Base-by-base conservation (phyloP, 1,140 invertebrate genomes). In the Panonychus citri region DNA sequence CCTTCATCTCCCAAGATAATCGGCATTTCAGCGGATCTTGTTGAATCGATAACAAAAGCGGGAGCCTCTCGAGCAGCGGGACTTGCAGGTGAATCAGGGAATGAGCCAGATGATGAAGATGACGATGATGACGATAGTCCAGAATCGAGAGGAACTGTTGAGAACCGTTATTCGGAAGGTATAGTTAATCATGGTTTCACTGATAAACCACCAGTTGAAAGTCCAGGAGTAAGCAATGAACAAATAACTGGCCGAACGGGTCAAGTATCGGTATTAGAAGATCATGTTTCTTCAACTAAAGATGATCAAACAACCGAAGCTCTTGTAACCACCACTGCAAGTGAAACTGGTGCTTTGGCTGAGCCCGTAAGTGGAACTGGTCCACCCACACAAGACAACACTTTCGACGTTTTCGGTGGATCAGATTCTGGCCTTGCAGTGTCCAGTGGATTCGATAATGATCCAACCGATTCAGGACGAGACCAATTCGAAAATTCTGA, bases 401-500 rank as follows among this genome's bases (percentile, higher is more conserved):
- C n/a, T 3, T 42, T 37, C 17, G 53, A 54, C 13, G 53, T 39
- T 39, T 26, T 30, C 17, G 50, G 53, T 10, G 43, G 21, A 26
- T 54, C 49, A 24, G 54, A 49, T 40, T 54, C 49, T 30, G 54
- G 46, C 3, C 7, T 46, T 5, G 53, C 34, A 27, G 40, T 19
- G 4, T 26, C 25, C 10, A 51, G 49, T 51, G 49, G 25, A 51
- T n/a, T 51, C 2, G 40, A 56, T 34, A 53, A 43, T n/a, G 53
- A 54, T 40, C 53, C 19, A 19, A 60, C 55, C 19, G 58, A 57
- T 19, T 24, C 39, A 27, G 56, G 48, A 5, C 61, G 54, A 28
- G 62, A 60, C 50, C 63, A 62, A 30, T 59, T 65, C 55, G 62
- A 58, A 51, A 63, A 53, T 50, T 59, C 24, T 53, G 54, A 50